These are phyloP conservation scores for Oophaga sylvatica DNA, from an alignment of 2,797 vertebrate genomes.

Conservation along the genomic window DNA sequence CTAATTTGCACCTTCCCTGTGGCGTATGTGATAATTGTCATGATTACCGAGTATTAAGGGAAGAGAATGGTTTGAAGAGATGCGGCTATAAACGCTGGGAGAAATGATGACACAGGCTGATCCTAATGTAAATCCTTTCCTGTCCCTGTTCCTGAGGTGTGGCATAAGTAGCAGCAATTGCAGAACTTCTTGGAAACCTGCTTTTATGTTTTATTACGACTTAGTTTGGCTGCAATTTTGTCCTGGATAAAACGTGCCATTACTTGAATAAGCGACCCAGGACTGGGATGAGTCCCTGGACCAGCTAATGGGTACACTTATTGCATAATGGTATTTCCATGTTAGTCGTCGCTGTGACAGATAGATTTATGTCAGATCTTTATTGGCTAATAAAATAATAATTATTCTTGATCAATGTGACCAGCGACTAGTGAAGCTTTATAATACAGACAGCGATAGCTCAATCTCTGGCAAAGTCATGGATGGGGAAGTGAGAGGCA, in stretches of 20 bases:
- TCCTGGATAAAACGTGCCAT: neutral
- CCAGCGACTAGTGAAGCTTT: neutral
- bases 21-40: conserved; percentile 7
- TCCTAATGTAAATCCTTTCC: conserved; percentile 31
- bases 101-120: conserved; percentile 26
- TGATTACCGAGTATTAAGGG: conserved; percentile 41
- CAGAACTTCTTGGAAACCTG: conserved; percentile 20
- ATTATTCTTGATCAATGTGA: neutral
- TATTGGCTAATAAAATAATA: conserved; percentile 7
- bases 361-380: neutral
- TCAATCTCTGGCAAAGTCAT: too few species aligned
- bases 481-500: too few species aligned
- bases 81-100: conserved; percentile 11
- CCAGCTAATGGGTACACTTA: neutral
- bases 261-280: conserved; percentile 28
- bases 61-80: neutral
- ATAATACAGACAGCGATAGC: neutral
- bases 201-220: conserved; percentile 44
- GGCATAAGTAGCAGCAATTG: conserved; percentile 34
- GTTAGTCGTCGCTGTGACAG: neutral
- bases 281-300: neutral
- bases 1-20: conserved; percentile 14
- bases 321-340: neutral
- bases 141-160: conserved; percentile 26
- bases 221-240: neutral